These are phyloP conservation scores for Tauraco erythrolophus DNA, from an alignment of 2,113 vertebrate genomes.

Conservation along the genomic window DNA sequence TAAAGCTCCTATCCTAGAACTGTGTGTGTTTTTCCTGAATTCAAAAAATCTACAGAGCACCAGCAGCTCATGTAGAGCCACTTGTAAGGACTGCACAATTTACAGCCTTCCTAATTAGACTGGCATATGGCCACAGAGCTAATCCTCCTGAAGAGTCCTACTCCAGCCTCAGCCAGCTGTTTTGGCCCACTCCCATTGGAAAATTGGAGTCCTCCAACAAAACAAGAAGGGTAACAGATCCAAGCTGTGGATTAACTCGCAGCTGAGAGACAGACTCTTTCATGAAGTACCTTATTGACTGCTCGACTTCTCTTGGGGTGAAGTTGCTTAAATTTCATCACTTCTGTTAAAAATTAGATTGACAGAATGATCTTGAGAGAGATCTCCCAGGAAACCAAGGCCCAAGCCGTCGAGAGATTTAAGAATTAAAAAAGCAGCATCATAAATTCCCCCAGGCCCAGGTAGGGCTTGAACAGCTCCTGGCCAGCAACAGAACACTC, in stretches of 20 bases:
- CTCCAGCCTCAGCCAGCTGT: neutral
- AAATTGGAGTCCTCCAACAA: neutral
- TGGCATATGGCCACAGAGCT: neutral
- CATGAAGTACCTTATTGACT: neutral
- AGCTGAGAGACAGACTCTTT: neutral
- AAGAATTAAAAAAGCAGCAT: neutral
- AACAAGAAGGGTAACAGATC: neutral
- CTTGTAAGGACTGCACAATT: neutral
- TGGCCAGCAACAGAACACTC: neutral
- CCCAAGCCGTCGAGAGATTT: neutral
- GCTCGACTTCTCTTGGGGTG: neutral
- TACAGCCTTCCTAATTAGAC: neutral
- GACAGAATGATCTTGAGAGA: neutral
- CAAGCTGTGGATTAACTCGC: neutral
- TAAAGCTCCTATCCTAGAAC: neutral
- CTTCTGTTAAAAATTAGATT: neutral
- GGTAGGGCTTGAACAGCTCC: neutral
- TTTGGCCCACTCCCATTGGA: neutral
- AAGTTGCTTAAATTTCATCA: neutral
- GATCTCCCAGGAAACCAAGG: neutral
- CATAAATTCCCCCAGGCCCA: neutral
- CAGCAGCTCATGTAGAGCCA: neutral
- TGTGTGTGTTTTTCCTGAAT: neutral
- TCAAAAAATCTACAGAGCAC: neutral
- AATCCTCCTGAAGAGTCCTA: neutral